A percentile compares a stretch with the other conserved stretches of the same genome.
Conservation (phyloP, 2,888 invertebrate genomes). For the Flexamia atlantica region DNA sequence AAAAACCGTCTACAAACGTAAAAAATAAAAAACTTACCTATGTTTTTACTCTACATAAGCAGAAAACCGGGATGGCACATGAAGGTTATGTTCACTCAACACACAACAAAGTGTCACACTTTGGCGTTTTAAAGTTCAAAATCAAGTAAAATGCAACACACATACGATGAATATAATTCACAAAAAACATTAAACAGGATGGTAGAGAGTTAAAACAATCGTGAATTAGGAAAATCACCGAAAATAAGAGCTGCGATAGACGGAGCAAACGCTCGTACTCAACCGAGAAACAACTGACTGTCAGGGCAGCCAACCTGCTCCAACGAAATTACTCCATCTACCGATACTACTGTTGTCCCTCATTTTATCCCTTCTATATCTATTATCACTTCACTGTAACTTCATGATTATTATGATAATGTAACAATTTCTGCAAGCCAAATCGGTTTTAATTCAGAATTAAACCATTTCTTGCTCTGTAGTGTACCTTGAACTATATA, state of each 20-base stretch:
- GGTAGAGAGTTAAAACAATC: not conserved
- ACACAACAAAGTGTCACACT: not conserved
- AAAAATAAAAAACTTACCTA: not conserved
- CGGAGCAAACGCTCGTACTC: not conserved
- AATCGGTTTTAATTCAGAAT: too few relatives aligned
- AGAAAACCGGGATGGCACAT: slow-evolving; percentile 18
- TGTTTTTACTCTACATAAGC: not conserved
- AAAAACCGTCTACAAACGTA: too few relatives aligned
- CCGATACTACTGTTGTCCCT: too few relatives aligned
- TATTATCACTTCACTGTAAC: too few relatives aligned
- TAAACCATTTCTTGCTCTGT: too few relatives aligned
- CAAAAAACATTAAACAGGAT: not conserved
- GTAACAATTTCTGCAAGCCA: too few relatives aligned
- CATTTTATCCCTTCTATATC: too few relatives aligned
- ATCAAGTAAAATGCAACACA: not conserved
- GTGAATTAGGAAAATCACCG: not conserved
- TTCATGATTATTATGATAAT: too few relatives aligned
- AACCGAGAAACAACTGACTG: slow-evolving; percentile 17
- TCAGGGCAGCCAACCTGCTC: not conserved
- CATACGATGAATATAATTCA: not conserved
- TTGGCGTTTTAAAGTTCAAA: not conserved
- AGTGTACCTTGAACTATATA: too few relatives aligned
- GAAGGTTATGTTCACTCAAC: slow-evolving; percentile 20
- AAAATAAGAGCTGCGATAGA: not conserved
- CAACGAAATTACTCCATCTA: not conserved